Base-by-base conservation (phyloP, 2,797 vertebrate genomes). In the Percopsis omiscomaycus region DNA sequence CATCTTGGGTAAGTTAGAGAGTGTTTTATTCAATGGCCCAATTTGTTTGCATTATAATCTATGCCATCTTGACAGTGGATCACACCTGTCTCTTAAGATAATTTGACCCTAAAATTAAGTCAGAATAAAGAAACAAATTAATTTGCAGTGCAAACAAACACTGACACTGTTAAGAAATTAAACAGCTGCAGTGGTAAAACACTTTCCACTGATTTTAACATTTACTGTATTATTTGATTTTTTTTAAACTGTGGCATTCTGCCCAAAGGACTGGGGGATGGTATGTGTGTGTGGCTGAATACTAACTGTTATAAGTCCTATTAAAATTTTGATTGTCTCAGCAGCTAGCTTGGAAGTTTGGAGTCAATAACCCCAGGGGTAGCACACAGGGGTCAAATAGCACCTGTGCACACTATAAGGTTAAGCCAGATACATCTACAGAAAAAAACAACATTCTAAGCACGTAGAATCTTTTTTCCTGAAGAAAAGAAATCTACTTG, bases 341-440 rank as follows among this genome's bases (percentile, higher is more conserved):
- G 74, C 76, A 80, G 81, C 81, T 84, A 83, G 67, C 72, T 60
- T 42, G 48, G 47, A 32, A 69, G 67, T 71, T 66, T 78, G 32
- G 14, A 77, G 66, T 81, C 64, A 73, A 79, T 74, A 73, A 37
- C 32, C 76, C 32, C 61, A 69, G 61, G 54, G 76, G 74, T 29
- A 64, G 55, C 9, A 37, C 32, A 37, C 0, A 0, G 22, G 66
- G 79, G 83, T 77, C 71, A 74, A 73, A 82, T 70, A 66, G 61
- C 37, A 47, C 30, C 8, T 37, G 49, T 29, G 57, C 42, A 65
- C 50, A 46, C 50, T 71, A 74, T 89, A 63, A 60, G 61, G 69
- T 87, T 86, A 74, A 71, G 69, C 29, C 1, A 12, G 27, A 69
- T 4, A 3, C 30, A 50, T 72, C 59, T 70, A 68, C 68, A 71